phyloP scores from a whole-genome alignment of 2,113 vertebrate genomes.

The Rhombomys opimus region DNA sequence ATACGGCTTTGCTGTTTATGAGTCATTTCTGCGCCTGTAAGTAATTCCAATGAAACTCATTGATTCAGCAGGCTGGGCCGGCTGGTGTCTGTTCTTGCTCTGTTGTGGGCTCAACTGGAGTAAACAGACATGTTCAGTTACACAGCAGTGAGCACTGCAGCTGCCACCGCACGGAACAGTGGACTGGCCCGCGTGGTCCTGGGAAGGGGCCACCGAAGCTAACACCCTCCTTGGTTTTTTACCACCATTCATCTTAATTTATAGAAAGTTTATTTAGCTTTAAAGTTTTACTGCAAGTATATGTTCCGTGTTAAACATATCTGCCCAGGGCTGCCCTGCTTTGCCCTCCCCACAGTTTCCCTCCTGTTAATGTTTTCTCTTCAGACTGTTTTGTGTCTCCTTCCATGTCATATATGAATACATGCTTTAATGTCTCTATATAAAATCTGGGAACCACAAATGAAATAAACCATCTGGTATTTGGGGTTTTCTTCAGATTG shows the following conservation, averaged over 20 bases:
- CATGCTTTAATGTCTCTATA: background rate
- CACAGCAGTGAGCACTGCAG: background rate
- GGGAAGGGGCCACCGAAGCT: background rate
- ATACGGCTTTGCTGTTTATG: background rate
- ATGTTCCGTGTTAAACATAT: background rate
- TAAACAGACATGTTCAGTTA: background rate
- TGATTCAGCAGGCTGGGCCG: background rate
- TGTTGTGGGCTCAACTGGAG: background rate
- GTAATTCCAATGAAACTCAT: no score
- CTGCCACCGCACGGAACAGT: background rate
- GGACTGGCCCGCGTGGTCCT: background rate
- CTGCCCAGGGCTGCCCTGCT: background rate
- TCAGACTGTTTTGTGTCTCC: background rate
- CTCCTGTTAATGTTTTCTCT: background rate
- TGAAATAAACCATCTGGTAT: background rate
- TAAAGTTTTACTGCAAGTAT: background rate
- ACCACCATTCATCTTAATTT: background rate
- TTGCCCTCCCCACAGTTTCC: background rate
- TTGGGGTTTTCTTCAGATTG: background rate
- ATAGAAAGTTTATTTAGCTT: background rate
- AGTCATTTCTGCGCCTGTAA: background rate
- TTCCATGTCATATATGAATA: background rate
- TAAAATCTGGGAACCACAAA: background rate
- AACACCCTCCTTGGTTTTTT: background rate
- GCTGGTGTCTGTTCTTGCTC: background rate